A percentile compares a stretch with the other conserved stretches of the same genome.
These are phyloP conservation scores for Lumbricus terrestris DNA, from an alignment of 2,888 invertebrate genomes.

Conservation along the genomic window DNA sequence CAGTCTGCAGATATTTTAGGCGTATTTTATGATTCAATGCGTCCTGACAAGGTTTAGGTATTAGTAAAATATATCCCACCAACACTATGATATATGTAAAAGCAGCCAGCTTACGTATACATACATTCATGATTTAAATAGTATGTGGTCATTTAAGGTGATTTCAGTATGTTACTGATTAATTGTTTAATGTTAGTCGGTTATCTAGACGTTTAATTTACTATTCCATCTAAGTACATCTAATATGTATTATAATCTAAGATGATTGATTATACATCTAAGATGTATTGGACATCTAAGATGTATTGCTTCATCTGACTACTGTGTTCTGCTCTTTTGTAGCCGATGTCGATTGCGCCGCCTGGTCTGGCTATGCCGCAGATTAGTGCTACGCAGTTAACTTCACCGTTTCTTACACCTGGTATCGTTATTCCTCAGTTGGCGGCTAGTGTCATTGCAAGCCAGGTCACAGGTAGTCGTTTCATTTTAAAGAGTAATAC, in stretches of 20 bases:
- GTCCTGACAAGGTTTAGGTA: no score
- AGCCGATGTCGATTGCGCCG: slow-evolving; percentile 16
- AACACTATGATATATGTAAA: no score
- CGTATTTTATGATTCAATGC: no score
- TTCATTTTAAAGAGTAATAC: neutral
- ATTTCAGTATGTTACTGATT: neutral
- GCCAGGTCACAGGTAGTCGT: neutral
- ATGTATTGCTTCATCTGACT: neutral
- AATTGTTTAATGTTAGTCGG: neutral
- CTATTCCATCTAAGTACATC: neutral
- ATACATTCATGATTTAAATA: neutral
- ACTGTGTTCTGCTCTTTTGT: neutral
- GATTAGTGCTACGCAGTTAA: slow-evolving; percentile 42
- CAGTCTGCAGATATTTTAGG: no score
- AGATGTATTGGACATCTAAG: no score
- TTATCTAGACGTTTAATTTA: neutral
- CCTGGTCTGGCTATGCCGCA: slow-evolving; percentile 28
- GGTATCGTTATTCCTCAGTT: slow-evolving; percentile 12
- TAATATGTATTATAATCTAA: no score
- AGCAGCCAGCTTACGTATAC: no score
- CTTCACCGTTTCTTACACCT: neutral
- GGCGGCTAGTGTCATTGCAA: neutral
- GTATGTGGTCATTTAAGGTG: neutral
- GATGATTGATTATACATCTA: no score
- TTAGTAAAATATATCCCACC: no score